Evolutionary conservation across 2,113 vertebrate species (phyloP).

Genomic region (Nesoenas mayeri): DNA sequence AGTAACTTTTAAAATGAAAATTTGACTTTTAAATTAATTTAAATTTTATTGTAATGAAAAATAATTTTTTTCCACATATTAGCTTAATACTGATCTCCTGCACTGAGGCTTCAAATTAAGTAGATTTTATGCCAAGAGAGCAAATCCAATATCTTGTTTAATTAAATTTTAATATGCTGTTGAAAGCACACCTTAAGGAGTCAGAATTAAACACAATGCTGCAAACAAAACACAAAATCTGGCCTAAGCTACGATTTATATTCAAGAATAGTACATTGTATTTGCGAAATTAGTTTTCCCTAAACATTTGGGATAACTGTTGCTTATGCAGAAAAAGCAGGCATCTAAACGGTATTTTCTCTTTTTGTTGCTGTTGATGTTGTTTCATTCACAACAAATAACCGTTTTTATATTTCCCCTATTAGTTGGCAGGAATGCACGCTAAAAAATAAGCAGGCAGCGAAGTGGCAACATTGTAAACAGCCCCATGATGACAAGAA

Average conservation of each 20-base stretch:
- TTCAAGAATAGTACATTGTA: rapidly evolving
- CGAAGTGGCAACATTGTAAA: neutral
- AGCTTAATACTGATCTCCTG: neutral
- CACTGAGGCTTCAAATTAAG: neutral
- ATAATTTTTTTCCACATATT: neutral
- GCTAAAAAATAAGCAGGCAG: rapidly evolving
- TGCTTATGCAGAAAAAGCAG: neutral
- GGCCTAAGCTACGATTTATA: neutral
- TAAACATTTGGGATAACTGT: neutral
- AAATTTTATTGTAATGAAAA: neutral
- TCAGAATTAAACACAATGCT: neutral
- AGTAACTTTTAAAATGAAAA: neutral
- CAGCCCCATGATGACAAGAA: rapidly evolving
- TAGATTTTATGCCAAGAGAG: neutral
- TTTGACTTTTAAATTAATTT: neutral
- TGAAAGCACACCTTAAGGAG: too few species aligned
- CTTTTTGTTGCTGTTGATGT: too few species aligned
- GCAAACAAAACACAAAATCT: neutral
- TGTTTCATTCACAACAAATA: neutral
- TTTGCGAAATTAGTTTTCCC: neutral
- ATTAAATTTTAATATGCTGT: neutral
- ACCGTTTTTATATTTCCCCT: neutral
- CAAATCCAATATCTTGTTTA: neutral
- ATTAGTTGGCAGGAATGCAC: rapidly evolving
- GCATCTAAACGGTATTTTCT: neutral